Evolutionary conservation across 2,797 vertebrate species (phyloP), one percentile per base, ranked within the genome.

Genomic region (Eupleurogrammus muticus): DNA sequence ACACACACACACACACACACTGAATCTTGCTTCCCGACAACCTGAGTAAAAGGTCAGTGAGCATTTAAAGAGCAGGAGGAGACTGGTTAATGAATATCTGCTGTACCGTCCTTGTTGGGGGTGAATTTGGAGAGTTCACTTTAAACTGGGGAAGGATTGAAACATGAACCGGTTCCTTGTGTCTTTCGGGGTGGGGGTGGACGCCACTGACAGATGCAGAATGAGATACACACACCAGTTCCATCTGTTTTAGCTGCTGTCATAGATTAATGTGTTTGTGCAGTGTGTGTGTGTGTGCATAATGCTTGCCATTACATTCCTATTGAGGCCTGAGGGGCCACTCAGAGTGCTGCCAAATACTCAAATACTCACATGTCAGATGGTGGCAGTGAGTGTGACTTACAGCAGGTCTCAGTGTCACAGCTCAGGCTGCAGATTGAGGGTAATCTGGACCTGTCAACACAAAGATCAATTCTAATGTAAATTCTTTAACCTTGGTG

Each of bases 401-500:
- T 48, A 47, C 19, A 9, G 52, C 40, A 21, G 53, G n/a, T 24
- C 54, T 73, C 55, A 16, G 20, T 44, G 55, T 35, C 23, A 54
- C 32, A 13, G 66, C 44, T 53, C 42, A 24, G n/a, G 19, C 58
- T 56, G 20, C 63, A 78, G 79, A 82, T 73, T 77, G 66, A 84
- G 78, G 79, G 49, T 83, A 83, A 86, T 87, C 83, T 87, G 60
- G 70, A 73, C 24, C 59, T 57, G 55, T 66, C 52, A 11, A 16
- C 20, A 28, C 58, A 70, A 59, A 82, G 78, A 83, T 85, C 83
- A 78, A 78, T 66, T 81, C 70, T 72, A 87, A 74, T 83, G 58
- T 79, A 84, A 87, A 62, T 83, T 51, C 83, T 85, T 88, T 83
- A 90, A 74, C 77, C 57, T 67, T n/a, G 48, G 48, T 44, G 76